These are phyloP conservation scores for Venustaconcha ellipsiformis DNA, from an alignment of 1,140 invertebrate species.

Conservation along the genomic window DNA sequence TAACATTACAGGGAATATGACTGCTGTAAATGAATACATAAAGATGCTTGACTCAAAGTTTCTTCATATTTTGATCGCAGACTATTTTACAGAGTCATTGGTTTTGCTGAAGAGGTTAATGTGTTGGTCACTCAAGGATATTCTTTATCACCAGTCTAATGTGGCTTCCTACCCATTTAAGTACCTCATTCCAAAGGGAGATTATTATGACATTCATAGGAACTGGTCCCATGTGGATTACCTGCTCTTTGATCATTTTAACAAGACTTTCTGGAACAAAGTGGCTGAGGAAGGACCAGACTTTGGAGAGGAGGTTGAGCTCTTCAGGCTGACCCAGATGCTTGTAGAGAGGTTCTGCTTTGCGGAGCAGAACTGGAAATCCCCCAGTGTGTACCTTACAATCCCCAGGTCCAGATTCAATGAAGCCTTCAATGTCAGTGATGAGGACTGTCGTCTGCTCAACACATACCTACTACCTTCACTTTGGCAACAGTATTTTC, in stretches of 20 bases:
- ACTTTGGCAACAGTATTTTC: slow-evolving; percentile 18
- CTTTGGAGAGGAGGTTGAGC: slow-evolving; percentile 50
- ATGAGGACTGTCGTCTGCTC: slow-evolving; percentile 47
- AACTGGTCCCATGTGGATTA: slow-evolving; percentile 56
- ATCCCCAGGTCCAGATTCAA: slow-evolving; percentile 43
- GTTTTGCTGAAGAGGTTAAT: slow-evolving; percentile 71
- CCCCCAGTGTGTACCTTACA: slow-evolving; percentile 16
- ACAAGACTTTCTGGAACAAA: slow-evolving; percentile 56
- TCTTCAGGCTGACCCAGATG: slow-evolving; percentile 42
- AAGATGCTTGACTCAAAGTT: slow-evolving; percentile 60
- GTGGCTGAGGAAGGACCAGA: slow-evolving; percentile 41
- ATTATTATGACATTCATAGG: slow-evolving; percentile 34
- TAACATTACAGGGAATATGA: slow-evolving; percentile 35
- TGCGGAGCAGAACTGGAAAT: slow-evolving; percentile 16
- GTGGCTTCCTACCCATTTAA: slow-evolving; percentile 35
- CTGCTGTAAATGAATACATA: slow-evolving; percentile 45
- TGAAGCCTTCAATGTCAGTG: slow-evolving; percentile 39
- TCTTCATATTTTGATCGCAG: slow-evolving; percentile 72
- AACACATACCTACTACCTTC: slow-evolving; percentile 29
- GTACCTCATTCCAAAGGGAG: slow-evolving; percentile 4
- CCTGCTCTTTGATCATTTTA: slow-evolving; percentile 59
- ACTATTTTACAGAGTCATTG: slow-evolving; percentile 73
- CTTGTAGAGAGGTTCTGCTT: slow-evolving; percentile 45
- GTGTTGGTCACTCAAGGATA: slow-evolving; percentile 69
- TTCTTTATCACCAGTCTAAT: slow-evolving; percentile 49